A percentile compares a stretch with the other conserved stretches of the same genome.
Evolutionary conservation across 2,797 vertebrate species (phyloP).

Genomic region (Trachurus trachurus): DNA sequence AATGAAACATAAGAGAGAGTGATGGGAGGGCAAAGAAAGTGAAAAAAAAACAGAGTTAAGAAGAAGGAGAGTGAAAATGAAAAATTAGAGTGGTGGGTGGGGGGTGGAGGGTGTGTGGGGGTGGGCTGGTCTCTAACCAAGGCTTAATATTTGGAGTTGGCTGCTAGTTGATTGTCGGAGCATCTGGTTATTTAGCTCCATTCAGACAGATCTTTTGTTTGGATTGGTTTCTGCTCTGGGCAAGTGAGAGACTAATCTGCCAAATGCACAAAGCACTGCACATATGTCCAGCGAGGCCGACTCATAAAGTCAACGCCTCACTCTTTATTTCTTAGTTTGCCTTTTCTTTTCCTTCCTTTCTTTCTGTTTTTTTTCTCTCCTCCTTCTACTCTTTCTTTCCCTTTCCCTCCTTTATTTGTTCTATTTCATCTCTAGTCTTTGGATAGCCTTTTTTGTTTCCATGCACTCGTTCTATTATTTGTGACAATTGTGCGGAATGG

Average conservation of each 20-base stretch:
- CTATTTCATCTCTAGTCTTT: constrained; percentile 74
- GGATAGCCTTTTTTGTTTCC: constrained; percentile 73
- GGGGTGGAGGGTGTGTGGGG: not conserved
- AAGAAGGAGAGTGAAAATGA: constrained; percentile 58
- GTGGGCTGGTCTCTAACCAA: constrained; percentile 63
- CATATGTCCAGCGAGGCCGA: constrained; percentile 80
- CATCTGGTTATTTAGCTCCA: constrained; percentile 85
- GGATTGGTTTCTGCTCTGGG: constrained; percentile 81
- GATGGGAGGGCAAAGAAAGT: constrained; percentile 69
- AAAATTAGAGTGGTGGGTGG: constrained; percentile 53
- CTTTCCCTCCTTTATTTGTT: constrained; percentile 63
- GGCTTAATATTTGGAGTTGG: constrained; percentile 79
- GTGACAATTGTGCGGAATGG: constrained; percentile 84
- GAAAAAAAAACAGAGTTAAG: constrained; percentile 25
- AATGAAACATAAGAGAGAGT: constrained; percentile 83
- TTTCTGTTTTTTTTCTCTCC: constrained; percentile 7
- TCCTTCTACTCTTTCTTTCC: constrained; percentile 38
- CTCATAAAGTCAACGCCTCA: constrained; percentile 78
- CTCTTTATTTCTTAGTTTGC: constrained; percentile 68
- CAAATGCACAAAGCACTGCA: constrained; percentile 83
- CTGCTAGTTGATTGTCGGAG: constrained; percentile 78
- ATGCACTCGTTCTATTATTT: constrained; percentile 81
- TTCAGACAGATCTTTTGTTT: constrained; percentile 85
- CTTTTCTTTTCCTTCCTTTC: constrained; percentile 41
- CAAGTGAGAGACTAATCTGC: constrained; percentile 81